Base-by-base conservation (phyloP, 2,888 invertebrate species). In the Zaprionus obscuricornis region DNA sequence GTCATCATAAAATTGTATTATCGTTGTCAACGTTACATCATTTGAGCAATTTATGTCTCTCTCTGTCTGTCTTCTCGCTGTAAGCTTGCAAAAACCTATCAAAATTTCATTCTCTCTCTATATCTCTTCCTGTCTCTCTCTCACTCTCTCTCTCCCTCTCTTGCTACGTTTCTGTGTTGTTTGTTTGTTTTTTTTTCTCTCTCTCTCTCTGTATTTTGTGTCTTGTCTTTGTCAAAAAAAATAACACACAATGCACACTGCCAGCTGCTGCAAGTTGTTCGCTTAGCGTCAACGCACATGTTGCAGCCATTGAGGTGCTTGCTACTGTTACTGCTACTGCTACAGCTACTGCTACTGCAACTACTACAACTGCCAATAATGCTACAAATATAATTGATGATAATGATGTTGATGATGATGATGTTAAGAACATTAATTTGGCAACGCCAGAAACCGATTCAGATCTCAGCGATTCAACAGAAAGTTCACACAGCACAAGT, bases 361-460 rank as follows among this genome's bases (percentile, higher is more conserved):
- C 13, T 46, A 54, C 29, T 43, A 31, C 27, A 17, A 22, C 36
- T 51, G 24, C 22, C 10, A 6, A 20, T 24, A 37, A 43, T 36
- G 63, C 24, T 45, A 46, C 33, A 42, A 36, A 39, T 51, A 51
- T 36, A 52, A 42, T 46, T 63, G 39, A 56, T 26, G 51, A 42
- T 65, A 60, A 51, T 66, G 51, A 45, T 56, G 51, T 33, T 64
- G 51, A 36, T 75, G 70, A 40, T 57, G 34, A 40, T 57, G 52
- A 45, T 62, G 37, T 37, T 62, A 51, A 56, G 27, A 27, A n/a
- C 3, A 2, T 27, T n/a, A 27, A 7, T 31, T 3, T 31, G 3
- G 4, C 45, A 11, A 13, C 52, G 36, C 20, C 54, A 68, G 92
- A 91, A 85, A 92, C 91, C 69, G 92, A 92, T 81, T 92, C 92